Evolutionary conservation across 2,888 invertebrate species (phyloP), one percentile per base, ranked within the genome.

Genomic region (Pyrochroa serraticornis): DNA sequence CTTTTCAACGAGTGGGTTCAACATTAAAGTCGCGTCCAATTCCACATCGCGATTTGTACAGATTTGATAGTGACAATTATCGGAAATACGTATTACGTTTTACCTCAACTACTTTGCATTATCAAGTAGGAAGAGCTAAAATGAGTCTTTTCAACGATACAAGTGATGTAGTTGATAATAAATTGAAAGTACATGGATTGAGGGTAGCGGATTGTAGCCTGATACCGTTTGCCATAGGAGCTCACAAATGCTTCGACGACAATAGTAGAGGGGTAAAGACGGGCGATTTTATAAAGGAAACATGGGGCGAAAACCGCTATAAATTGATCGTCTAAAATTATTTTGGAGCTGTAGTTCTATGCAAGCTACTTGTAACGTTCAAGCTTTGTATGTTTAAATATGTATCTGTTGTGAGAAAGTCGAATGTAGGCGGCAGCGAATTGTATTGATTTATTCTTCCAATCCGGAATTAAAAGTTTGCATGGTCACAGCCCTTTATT

Each of bases 231-330:
- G 83, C 87, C 1, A 75, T 85, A 22, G 83, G 86, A 1, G 86
- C 87, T 1, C 88, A 90, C 87, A 0, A 84, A 86, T 71, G 87
- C 87, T 0, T 86, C 87, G 0, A 82, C 86, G 0, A 83, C 85
- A 62, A 87, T 89, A 85, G 84, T 89, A 42, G n/a, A n/a, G 89
- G 86, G 13, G 90, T 90, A 76, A 90, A 88, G 67, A 88, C 83
- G 2, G 83, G 88, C 0, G 88, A 87, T 71, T 80, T 87, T 75
- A 84, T 89, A 46, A 84, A 82, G 64, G 71, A 73, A 34, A 77
- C 78, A 47, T 87, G 85, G 85, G 67, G 68, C 5, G 22, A 22
- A 22, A 22, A 22, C 22, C 22, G 22, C 22, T 5, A 22, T 22
- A 22, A 22, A 22, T 22, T 22, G 22, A 22, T 22, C 22, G 22